A percentile compares a stretch with the other conserved stretches of the same genome.
These are phyloP conservation scores for Hypena proboscidalis DNA, from an alignment of 2,888 invertebrate species.

Conservation along the genomic window DNA sequence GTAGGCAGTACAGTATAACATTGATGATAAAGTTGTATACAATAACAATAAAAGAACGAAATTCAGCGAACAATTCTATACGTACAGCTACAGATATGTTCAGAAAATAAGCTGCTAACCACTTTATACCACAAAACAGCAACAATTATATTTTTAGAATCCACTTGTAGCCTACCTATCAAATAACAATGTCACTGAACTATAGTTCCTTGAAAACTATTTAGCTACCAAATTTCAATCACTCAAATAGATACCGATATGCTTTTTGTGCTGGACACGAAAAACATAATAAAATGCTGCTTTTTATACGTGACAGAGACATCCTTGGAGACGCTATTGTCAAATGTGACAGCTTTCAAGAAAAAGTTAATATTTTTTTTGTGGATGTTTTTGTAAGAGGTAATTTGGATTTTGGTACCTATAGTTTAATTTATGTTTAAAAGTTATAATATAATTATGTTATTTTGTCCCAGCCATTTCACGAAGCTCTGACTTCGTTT, in stretches of 20 bases:
- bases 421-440: no score
- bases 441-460: no score
- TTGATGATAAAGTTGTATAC: no score
- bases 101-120: no score
- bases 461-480: no score
- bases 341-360: neutral
- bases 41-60: no score
- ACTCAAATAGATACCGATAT: slow-evolving; percentile 51
- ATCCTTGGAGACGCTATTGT: slow-evolving; percentile 35
- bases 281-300: slow-evolving; percentile 62
- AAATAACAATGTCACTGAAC: slow-evolving; percentile 52
- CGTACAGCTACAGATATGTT: no score
- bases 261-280: slow-evolving; percentile 60
- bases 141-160: no score
- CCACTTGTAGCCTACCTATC: neutral
- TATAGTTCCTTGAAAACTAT: slow-evolving; percentile 55
- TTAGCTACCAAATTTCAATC: slow-evolving; percentile 65
- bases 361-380: slow-evolving; percentile 14
- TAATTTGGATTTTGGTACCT: neutral
- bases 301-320: slow-evolving; percentile 50
- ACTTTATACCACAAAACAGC: neutral
- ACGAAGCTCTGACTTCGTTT: no score
- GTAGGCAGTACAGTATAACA: no score
- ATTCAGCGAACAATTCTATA: no score
- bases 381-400: neutral